Evolutionary conservation across 1,140 invertebrate species (phyloP).

Genomic region (Bombus pyrosoma): DNA sequence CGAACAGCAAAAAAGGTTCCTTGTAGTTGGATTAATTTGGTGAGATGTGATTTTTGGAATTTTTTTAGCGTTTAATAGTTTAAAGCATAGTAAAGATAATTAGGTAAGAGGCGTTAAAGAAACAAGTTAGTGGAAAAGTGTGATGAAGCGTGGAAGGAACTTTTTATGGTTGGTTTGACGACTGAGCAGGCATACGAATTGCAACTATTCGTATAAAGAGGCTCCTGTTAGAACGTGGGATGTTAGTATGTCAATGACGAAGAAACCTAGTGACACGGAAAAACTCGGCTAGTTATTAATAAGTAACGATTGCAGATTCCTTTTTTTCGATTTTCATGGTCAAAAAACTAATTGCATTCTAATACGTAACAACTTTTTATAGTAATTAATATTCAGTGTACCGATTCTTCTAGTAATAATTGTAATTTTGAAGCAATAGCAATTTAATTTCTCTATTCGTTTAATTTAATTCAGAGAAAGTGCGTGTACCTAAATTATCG

Average conservation of each 20-base stretch:
- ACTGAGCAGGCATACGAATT: not conserved
- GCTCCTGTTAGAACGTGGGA: not conserved
- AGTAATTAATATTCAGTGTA: not conserved
- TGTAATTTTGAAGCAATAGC: not conserved
- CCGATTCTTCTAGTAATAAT: no score
- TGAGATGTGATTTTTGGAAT: no score
- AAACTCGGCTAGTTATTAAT: not conserved
- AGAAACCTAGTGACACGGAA: not conserved
- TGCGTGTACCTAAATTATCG: no score
- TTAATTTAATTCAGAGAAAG: no score
- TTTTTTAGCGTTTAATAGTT: not conserved
- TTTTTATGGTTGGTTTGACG: not conserved
- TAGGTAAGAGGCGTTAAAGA: not conserved
- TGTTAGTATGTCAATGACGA: constrained; percentile 11
- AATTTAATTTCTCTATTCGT: not conserved
- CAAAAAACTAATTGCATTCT: not conserved
- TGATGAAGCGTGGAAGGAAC: not conserved
- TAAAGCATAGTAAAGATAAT: not conserved
- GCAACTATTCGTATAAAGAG: not conserved
- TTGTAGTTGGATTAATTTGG: no score
- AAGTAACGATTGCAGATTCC: not conserved
- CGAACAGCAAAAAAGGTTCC: no score
- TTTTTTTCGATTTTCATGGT: not conserved
- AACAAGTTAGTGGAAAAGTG: not conserved
- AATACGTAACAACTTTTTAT: not conserved